A percentile compares a stretch with the other conserved stretches of the same genome.
These are phyloP conservation scores for Girardinus metallicus DNA, from an alignment of 2,797 vertebrate genomes.

Conservation along the genomic window DNA sequence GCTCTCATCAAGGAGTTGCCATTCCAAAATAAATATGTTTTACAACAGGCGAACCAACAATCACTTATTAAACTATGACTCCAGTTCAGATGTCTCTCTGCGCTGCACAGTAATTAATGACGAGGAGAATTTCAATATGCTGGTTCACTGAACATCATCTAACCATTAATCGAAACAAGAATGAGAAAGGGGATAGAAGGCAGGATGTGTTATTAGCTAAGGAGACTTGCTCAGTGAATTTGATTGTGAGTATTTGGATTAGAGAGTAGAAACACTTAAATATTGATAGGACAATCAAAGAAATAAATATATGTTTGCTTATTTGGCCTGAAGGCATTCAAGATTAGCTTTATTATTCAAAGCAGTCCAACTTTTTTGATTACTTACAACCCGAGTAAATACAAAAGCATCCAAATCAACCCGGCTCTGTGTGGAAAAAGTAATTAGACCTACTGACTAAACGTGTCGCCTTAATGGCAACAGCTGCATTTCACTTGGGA, in stretches of 20 bases:
- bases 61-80: constrained; percentile 45
- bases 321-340: background rate
- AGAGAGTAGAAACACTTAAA: constrained; percentile 11
- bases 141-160: constrained; percentile 41
- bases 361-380: background rate
- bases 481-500: no score
- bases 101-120: constrained; percentile 38
- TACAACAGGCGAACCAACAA: constrained; percentile 34
- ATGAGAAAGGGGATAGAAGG: constrained; percentile 23
- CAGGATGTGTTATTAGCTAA: constrained; percentile 10
- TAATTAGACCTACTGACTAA: background rate
- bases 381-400: background rate
- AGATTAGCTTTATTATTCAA: background rate
- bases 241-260: constrained; percentile 25
- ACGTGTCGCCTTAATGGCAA: no score
- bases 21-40: constrained; percentile 48
- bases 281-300: constrained; percentile 1
- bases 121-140: constrained; percentile 29
- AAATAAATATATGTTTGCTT: constrained; percentile 3
- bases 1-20: constrained; percentile 40
- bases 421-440: background rate
- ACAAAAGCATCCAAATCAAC: background rate
- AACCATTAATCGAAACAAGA: constrained; percentile 33
- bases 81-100: constrained; percentile 40
- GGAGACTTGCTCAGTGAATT: constrained; percentile 6